Base-by-base conservation (phyloP, 1,140 invertebrate species). In the Drosophila malerkotliana region DNA sequence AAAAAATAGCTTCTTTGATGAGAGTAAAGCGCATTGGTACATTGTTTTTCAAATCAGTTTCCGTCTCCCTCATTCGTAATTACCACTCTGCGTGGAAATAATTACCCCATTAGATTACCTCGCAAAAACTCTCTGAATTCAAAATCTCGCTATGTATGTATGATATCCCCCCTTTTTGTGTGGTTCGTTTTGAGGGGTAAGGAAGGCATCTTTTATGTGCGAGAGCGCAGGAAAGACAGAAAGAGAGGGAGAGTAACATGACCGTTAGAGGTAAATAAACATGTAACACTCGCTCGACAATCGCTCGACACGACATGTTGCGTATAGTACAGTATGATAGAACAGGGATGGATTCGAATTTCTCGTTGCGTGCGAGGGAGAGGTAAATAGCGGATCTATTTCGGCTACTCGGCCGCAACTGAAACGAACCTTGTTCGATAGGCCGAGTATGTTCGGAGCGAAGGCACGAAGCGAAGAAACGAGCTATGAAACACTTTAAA, bases 61-160 rank as follows among this genome's bases (percentile, higher is more conserved):
- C 67, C 49, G 67, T 87, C 82, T 82, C 78, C 62, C 53, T 87
- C 62, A 49, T 49, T 61, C 82, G 64, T 85, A 87, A 85, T 85
- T 85, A 85, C 81, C 82, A 85, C 81, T 85, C 80, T 67, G 81
- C 78, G 78, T 78, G 64, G 61, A 66, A 85, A 85, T 85, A 85
- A 85, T 85, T 85, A 85, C 81, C 81, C 61, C 72, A 76, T 75
- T 76, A 76, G 61, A 53, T 66, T 53, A 56, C 45, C 26, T 52
- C 26, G 26, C 44, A 24, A 24, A 44, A 49, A 37, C 64, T 66
- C 55, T 37, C n/a, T 37, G 58, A 62, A 47, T 67, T 57, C 41
- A n/a, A 34, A 51, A 26, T 61, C 39, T 39, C 47, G 51, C 51
- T 45, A 41, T 60, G 8, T 72, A 72, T 66, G 68, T 55, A 60